Conservation (phyloP, 2,888 invertebrate genomes). For the Ischnus inquisitorius region DNA sequence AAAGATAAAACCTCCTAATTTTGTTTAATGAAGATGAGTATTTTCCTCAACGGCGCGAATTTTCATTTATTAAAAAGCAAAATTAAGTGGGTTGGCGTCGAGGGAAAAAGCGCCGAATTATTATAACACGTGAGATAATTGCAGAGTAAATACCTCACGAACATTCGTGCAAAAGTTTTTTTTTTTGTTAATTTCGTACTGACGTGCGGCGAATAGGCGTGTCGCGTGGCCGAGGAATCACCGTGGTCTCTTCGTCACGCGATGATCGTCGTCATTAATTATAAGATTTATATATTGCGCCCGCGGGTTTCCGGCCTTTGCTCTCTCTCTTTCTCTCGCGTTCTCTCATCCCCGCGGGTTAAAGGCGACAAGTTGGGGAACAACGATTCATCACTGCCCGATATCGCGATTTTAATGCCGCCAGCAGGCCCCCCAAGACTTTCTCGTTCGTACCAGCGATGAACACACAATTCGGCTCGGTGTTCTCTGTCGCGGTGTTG, state of each 20-base stretch:
- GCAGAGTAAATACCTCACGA: slow-evolving; percentile 29
- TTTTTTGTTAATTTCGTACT: not conserved
- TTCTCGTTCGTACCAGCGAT: slow-evolving; percentile 49
- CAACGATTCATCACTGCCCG: slow-evolving; percentile 68
- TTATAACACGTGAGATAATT: slow-evolving; percentile 40
- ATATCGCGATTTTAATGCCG: slow-evolving; percentile 63
- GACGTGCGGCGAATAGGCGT: slow-evolving; percentile 52
- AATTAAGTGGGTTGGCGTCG: not conserved
- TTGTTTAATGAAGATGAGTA: too few species aligned
- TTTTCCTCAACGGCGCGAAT: not conserved
- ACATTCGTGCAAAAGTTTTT: slow-evolving; percentile 43
- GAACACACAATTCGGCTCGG: slow-evolving; percentile 57
- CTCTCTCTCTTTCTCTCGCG: not conserved
- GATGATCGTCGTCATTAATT: slow-evolving; percentile 67
- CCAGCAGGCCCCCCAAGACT: slow-evolving; percentile 41
- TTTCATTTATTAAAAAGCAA: not conserved
- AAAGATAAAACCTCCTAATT: too few species aligned
- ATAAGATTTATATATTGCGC: slow-evolving; percentile 60
- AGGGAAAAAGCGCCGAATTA: slow-evolving; percentile 21
- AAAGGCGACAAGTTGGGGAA: slow-evolving; percentile 50
- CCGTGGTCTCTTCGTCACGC: slow-evolving; percentile 60
- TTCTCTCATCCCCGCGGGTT: not conserved
- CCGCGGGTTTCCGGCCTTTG: slow-evolving; percentile 21
- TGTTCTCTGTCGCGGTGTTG: slow-evolving; percentile 34
- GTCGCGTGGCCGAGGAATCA: slow-evolving; percentile 32